Evolutionary conservation across 2,888 invertebrate genomes (phyloP).

Genomic region (Torymus aiolomorphi): DNA sequence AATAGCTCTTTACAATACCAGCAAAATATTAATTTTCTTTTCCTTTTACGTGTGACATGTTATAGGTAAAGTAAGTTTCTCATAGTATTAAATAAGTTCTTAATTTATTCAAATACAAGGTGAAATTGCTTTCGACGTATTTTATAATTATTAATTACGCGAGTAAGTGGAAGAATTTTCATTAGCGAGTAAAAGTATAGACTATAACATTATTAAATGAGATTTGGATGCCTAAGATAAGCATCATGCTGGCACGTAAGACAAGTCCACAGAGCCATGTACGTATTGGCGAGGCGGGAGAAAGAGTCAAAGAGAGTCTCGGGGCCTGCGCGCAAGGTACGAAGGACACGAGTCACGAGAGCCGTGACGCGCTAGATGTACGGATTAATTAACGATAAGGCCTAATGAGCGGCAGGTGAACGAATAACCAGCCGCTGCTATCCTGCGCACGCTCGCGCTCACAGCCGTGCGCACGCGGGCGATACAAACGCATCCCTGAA

Average conservation of each 20-base stretch:
- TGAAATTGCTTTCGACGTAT: too few relatives aligned
- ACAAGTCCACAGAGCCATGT: neutral
- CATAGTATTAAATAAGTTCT: too few relatives aligned
- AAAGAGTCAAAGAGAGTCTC: conserved; percentile 5
- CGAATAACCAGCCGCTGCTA: conserved; percentile 63
- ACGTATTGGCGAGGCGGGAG: neutral
- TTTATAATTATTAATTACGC: conserved; percentile 21
- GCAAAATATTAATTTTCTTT: too few relatives aligned
- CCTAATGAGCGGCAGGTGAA: conserved; percentile 75
- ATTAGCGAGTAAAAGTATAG: conserved; percentile 11
- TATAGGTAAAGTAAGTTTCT: too few relatives aligned
- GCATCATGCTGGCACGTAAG: conserved; percentile 13
- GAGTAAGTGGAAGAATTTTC: neutral
- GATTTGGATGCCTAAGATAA: conserved; percentile 49
- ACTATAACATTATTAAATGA: conserved; percentile 39
- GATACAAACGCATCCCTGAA: conserved; percentile 57
- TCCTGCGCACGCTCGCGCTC: conserved; percentile 7
- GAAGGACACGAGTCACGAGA: conserved; percentile 68
- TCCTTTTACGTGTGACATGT: too few relatives aligned
- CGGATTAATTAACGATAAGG: conserved; percentile 76
- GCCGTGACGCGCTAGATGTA: conserved; percentile 73
- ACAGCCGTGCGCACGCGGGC: conserved; percentile 39
- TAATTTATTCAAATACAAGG: too few relatives aligned
- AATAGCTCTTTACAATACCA: too few relatives aligned
- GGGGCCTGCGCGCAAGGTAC: conserved; percentile 26